Evolutionary conservation across 1,140 invertebrate species (phyloP).

Genomic region (Trichogramma pretiosum): DNA sequence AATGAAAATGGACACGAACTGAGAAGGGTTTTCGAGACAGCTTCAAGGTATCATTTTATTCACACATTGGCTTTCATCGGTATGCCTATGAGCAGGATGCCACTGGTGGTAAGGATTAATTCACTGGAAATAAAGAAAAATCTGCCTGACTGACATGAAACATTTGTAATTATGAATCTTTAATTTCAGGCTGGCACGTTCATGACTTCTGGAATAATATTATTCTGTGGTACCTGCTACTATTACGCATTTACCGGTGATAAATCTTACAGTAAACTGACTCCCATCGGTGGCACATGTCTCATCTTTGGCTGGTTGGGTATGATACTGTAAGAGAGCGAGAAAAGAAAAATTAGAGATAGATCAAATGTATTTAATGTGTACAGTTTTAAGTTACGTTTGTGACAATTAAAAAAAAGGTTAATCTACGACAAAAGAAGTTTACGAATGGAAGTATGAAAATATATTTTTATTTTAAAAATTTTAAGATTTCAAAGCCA

Average conservation of each 20-base stretch:
- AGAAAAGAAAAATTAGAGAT: no score
- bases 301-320: slow-evolving; percentile 84
- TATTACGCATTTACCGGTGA: slow-evolving; percentile 77
- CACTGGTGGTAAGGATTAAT: slow-evolving; percentile 61
- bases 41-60: slow-evolving; percentile 81
- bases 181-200: slow-evolving; percentile 66
- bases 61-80: slow-evolving; percentile 75
- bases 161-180: no score
- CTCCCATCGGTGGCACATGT: slow-evolving; percentile 77
- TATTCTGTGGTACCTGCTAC: slow-evolving; percentile 88
- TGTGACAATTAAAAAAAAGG: no score
- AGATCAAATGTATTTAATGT: no score
- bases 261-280: slow-evolving; percentile 58
- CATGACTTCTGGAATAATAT: slow-evolving; percentile 63
- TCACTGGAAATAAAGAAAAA: no score
- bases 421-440: no score
- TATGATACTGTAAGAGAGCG: slow-evolving; percentile 50
- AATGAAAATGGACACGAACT: slow-evolving; percentile 57
- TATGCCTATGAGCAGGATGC: slow-evolving; percentile 63
- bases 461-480: no score
- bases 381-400: no score
- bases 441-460: no score
- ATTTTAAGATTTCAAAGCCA: no score
- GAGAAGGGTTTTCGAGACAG: slow-evolving; percentile 73
- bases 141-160: no score